Conservation (phyloP, 2,888 invertebrate genomes). For the Strigamia crassipes region DNA sequence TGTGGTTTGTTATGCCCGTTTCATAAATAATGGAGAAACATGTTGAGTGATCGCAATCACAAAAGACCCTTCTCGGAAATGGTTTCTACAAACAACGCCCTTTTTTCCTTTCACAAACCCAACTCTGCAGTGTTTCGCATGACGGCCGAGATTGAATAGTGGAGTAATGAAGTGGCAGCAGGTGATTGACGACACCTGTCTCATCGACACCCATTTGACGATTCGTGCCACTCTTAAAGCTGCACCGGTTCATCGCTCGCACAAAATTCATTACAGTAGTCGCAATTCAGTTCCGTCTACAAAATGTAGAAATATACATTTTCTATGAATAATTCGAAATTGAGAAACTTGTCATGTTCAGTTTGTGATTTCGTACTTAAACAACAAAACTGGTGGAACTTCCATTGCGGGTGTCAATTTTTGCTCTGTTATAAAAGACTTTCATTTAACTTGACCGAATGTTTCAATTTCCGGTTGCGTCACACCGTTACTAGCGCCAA, state of each 20-base stretch:
- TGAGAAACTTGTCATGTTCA: too few species aligned
- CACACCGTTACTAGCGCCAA: too few species aligned
- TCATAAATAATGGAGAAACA: conserved; percentile 30
- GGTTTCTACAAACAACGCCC: neutral
- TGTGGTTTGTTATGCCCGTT: conserved; percentile 25
- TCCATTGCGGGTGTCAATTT: too few species aligned
- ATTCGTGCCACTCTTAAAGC: neutral
- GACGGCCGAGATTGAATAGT: conserved; percentile 26
- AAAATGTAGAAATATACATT: too few species aligned
- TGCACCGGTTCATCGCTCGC: neutral
- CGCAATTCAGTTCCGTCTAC: neutral
- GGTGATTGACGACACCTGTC: conserved; percentile 30
- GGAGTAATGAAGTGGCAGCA: conserved; percentile 23
- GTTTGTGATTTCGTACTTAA: too few species aligned
- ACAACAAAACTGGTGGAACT: too few species aligned
- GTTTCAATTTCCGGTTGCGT: too few species aligned
- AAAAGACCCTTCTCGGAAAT: conserved; percentile 22
- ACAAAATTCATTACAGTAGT: neutral
- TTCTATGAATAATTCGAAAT: too few species aligned
- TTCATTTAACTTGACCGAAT: too few species aligned
- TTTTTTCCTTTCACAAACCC: neutral
- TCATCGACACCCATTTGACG: conserved; percentile 12
- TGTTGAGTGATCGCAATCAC: conserved; percentile 22
- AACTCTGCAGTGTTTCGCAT: neutral
- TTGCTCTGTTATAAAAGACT: too few species aligned